Evolutionary conservation across 2,888 invertebrate species (phyloP).

Genomic region (Andricus curvator): DNA sequence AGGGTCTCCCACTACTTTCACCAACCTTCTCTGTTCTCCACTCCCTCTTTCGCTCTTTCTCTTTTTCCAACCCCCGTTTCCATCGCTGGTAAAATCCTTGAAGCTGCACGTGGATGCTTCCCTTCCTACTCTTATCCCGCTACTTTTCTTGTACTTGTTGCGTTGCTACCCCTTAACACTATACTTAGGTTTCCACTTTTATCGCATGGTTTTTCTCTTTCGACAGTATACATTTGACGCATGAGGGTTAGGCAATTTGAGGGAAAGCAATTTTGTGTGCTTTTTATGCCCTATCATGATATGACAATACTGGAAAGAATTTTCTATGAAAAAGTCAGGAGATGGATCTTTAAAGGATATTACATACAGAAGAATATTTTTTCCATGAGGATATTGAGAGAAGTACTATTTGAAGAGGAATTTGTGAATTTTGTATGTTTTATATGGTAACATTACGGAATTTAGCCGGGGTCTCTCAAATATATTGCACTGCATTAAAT

Average conservation of each 20-base stretch:
- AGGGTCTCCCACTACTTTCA: background rate
- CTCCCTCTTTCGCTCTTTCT: background rate
- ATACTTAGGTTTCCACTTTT: slow-evolving; percentile 19
- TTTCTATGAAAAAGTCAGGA: background rate
- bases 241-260: background rate
- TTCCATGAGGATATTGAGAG: background rate
- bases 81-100: background rate
- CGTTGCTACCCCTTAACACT: slow-evolving; percentile 19
- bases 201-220: slow-evolving; percentile 11
- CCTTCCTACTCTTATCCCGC: background rate
- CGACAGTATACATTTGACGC: background rate
- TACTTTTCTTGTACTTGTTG: slow-evolving; percentile 31
- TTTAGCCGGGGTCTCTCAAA: too few species aligned
- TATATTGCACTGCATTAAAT: too few species aligned
- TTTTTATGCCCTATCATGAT: slow-evolving; percentile 1
- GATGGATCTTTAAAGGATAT: background rate
- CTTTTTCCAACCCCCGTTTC: background rate
- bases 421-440: background rate
- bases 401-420: background rate
- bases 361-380: background rate
- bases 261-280: slow-evolving; percentile 7
- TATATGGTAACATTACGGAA: too few species aligned
- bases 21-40: background rate
- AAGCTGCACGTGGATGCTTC: slow-evolving; percentile 1
- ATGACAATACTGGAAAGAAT: background rate